Base-by-base conservation (phyloP, 2,113 vertebrate species). In the Ramphastos sulfuratus region DNA sequence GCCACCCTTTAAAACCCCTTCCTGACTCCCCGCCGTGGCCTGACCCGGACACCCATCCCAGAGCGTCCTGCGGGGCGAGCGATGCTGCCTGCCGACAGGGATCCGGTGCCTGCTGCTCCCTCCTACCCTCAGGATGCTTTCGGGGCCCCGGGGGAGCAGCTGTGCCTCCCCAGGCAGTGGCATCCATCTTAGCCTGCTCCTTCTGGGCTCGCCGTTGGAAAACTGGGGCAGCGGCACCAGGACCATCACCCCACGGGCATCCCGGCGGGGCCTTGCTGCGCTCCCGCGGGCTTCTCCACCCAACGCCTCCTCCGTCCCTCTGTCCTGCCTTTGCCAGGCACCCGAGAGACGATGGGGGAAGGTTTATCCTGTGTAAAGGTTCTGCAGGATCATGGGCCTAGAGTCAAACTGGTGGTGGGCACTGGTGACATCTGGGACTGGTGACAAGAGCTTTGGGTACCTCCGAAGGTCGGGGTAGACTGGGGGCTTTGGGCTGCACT, bases 401-500 rank as follows among this genome's bases (percentile, higher is more conserved):
- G 69, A 87, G 64, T 4, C 73, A 33, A 66, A 12, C 4, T 8
- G 42, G 48, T 35, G 39, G 15, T n/a, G 10, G 2, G 55, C 2
- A 5, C 25, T 3, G 4, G 44, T 21, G 72, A 48, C 10, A 25
- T 4, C 42, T 54, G 15, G 46, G 52, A 39, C 12, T 58, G 20
- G 5, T 37, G 46, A 27, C 0, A 1, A 59, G 65, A n/a, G 23
- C 35, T 24, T 25, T 42, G 65, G 54, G 76, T 54, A 5, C 12
- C 1, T 56, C 0, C 0, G 50, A 16, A 64, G 7, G 27, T 42
- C 0, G 0, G 48, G 35, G 17, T 17, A 60, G 55, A 9, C 2
- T 4, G 18, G 48, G 18, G 50, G 14, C 42, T 87, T 37, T 7
- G 46, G 37, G 66, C 17, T 59, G 35, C 52, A 46, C 66, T 4